Evolutionary conservation across 2,797 vertebrate species (phyloP), one percentile per base, ranked within the genome.

Genomic region (Lagodon rhomboides): DNA sequence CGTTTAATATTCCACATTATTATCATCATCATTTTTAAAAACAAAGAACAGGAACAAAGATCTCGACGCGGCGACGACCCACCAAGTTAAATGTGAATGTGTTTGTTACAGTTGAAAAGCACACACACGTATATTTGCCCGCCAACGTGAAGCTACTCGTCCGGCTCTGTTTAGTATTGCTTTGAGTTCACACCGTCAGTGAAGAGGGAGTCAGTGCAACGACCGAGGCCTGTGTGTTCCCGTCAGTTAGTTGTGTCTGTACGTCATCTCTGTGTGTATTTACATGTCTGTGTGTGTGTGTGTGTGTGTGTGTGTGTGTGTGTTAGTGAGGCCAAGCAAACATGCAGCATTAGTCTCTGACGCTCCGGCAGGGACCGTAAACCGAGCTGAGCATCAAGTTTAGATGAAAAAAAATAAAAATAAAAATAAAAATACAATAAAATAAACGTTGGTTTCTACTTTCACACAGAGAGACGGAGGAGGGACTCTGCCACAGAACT

Each of bases 321-420:
- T 84, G 83, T 87, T 63, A 73, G 90, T 84, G 88, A 86, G 85
- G 89, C 81, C 77, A 78, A 92, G 85, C 88, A 68, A 90, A 92
- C 91, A 93, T 95, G 94, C 93, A 94, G 90, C 88, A 83, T 87
- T 89, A 85, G 83, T 85, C 64, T 92, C 68, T 64, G 73, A 90
- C 50, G 69, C 82, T 75, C 67, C 12, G 73, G 47, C 67, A 73
- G 62, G 73, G 84, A 73, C 75, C 49, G 75, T 38, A 69, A 88
- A 68, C 84, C 61, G 72, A 69, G 77, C 87, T 68, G 73, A 85
- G 82, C 77, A 20, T 82, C 85, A 77, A 77, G 73, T 41, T 78
- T 43, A 60, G 13, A 18, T 49, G 41, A 75, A 69, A 43, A 60
- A 7, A 62, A 41, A 22, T 15, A 41, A 3, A 1, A 0, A 61